These are phyloP conservation scores for Anguilla obscura DNA, from an alignment of 2,797 vertebrate genomes.

Conservation along the genomic window DNA sequence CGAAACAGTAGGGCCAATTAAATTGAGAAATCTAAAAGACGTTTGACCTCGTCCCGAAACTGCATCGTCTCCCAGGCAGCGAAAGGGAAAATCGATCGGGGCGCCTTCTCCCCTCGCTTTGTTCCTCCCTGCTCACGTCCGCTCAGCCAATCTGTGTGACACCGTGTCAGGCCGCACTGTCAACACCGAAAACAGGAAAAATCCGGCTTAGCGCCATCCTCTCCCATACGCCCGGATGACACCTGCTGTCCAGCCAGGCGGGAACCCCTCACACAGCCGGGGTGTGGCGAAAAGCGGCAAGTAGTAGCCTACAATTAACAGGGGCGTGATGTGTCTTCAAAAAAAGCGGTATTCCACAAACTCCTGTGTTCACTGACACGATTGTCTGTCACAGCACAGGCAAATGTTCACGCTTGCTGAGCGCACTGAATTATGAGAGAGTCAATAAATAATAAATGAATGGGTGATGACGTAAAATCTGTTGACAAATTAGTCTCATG, in stretches of 20 bases:
- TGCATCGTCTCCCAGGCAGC: conserved; percentile 39
- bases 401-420: too few relatives aligned
- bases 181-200: conserved; percentile 14
- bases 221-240: not conserved
- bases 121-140: conserved; percentile 7
- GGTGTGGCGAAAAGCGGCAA: too few relatives aligned
- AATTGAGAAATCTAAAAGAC: conserved; percentile 41
- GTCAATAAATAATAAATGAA: too few relatives aligned
- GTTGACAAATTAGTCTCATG: too few relatives aligned
- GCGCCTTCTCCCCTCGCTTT: conserved; percentile 24
- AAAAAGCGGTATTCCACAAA: too few relatives aligned
- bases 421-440: too few relatives aligned
- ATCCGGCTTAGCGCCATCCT: not conserved
- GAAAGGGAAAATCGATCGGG: conserved; percentile 41
- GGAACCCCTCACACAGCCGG: not conserved
- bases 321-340: too few relatives aligned
- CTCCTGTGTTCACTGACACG: too few relatives aligned
- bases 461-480: too few relatives aligned
- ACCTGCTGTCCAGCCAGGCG: not conserved
- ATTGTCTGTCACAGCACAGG: too few relatives aligned
- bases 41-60: conserved; percentile 44
- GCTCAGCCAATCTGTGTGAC: conserved; percentile 7
- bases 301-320: too few relatives aligned
- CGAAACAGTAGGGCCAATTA: conserved; percentile 38
- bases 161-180: not conserved